Percentiles rank a stretch among this genome's conserved stretches.
phyloP scores from a whole-genome alignment of 2,113 vertebrate genomes.

The Marmota monax region DNA sequence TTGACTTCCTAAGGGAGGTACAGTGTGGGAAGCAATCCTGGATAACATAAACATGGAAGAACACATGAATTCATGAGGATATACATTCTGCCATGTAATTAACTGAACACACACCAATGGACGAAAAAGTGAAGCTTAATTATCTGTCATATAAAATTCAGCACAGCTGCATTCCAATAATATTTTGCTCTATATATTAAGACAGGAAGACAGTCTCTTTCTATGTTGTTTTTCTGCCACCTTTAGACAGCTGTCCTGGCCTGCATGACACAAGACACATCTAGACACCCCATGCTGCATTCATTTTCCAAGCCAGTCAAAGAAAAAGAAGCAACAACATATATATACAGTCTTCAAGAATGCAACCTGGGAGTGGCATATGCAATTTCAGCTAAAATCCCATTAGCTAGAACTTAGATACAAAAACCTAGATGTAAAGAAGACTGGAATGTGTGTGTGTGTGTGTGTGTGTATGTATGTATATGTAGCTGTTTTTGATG shows the following conservation, averaged over 20 bases:
- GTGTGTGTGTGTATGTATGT: too few relatives aligned
- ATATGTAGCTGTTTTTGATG: too few relatives aligned
- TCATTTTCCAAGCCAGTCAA: conserved; percentile 1
- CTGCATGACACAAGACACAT: not conserved
- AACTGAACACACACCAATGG: not conserved
- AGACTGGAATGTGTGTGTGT: not conserved
- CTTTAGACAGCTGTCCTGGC: not conserved
- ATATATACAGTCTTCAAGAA: not conserved
- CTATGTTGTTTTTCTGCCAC: not conserved
- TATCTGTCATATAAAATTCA: not conserved
- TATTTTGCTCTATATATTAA: not conserved
- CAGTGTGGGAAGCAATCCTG: not conserved
- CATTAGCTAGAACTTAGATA: not conserved
- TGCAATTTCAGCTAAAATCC: not conserved
- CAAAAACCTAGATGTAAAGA: not conserved
- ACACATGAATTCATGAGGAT: not conserved
- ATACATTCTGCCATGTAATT: not conserved
- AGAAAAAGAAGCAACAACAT: not conserved
- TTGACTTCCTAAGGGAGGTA: not conserved
- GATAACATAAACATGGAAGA: not conserved
- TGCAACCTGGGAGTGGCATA: not conserved
- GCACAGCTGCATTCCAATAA: not conserved
- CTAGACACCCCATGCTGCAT: not conserved
- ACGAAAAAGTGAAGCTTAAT: not conserved
- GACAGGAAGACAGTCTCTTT: not conserved